Evolutionary conservation across 1,140 invertebrate species (phyloP), one percentile per base, ranked within the genome.

Genomic region (Chionoecetes opilio): DNA sequence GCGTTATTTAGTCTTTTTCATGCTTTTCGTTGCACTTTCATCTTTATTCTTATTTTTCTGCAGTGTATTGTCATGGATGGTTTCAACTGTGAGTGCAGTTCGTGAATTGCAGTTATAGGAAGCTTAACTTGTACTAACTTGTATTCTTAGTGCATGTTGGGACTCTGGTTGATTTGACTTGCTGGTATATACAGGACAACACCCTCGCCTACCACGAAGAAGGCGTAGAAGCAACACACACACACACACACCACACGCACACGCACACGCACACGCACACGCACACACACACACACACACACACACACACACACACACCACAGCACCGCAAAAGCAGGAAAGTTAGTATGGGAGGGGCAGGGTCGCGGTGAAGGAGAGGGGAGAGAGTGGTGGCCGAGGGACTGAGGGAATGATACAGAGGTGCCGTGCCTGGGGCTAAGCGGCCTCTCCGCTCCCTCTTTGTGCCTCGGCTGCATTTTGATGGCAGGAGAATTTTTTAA

Each of bases 391-490:
- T n/a, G 85, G 85, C 37, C 14, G 41, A 21, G 35, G 26, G 82
- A 38, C 75, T 93, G 88, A 93, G 41, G 85, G 85, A 93, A 75
- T 89, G 92, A 93, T 75, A 88, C 84, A 88, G 85, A 63, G 46
- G 14, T 31, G 89, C 82, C 53, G 87, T 94, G 93, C 93, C 93
- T 53, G 93, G 38, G 93, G 93, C 46, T 94, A 38, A 94, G 93
- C 86, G 86, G 90, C 93, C 93, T 94, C 37, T 41, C 86, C 84
- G 85, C 53, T 53, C 31, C 87, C n/a, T 85, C 92, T 93, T 88
- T 93, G 92, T 93, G 92, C 84, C 84, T 31, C 37, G 35, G 29
- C 26, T 94, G 93, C 93, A 94, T 94, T 89, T 94, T 94, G 93
- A 94, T 94, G 93, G 46, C 85, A 53, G 3, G 85, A 63, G 85